Percentiles rank a stretch among this genome's conserved stretches.
phyloP scores from a whole-genome alignment of 64 coral and sea anemone genomes.

The Actinia tenebrosa region DNA sequence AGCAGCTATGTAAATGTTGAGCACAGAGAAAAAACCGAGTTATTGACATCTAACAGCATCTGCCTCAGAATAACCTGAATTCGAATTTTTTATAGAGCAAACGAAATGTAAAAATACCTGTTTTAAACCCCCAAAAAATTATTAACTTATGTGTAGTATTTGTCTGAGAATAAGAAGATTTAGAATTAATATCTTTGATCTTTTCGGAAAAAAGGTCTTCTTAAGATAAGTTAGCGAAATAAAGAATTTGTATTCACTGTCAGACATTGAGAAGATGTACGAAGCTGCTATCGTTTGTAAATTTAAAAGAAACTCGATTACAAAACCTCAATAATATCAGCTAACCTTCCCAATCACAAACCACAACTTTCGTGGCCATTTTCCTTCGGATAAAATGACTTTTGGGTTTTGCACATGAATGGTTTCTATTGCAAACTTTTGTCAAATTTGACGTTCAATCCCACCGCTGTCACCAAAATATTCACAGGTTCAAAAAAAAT shows the following conservation, averaged over 20 bases:
- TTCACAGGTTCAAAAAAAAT: neutral
- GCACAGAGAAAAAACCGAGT: neutral
- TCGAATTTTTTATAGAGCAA: neutral
- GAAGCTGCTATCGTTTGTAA: neutral
- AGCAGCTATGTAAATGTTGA: conserved; percentile 23
- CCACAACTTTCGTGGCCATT: neutral
- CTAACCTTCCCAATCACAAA: neutral
- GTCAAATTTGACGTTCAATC: neutral
- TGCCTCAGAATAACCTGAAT: neutral
- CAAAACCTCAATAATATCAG: neutral
- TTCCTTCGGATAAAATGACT: neutral
- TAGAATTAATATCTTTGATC: too few species aligned
- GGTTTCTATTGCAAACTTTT: neutral
- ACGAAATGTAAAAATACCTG: neutral
- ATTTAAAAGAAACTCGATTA: neutral
- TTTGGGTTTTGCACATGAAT: neutral
- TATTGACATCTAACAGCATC: neutral
- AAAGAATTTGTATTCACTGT: too few species aligned
- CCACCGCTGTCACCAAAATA: neutral
- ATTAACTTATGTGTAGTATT: too few species aligned
- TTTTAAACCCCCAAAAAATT: too few species aligned
- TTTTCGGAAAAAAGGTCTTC: too few species aligned
- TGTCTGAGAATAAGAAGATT: too few species aligned
- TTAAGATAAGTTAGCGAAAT: too few species aligned
- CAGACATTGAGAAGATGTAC: too few species aligned